Evolutionary conservation across 2,888 invertebrate genomes (phyloP), one percentile per base, ranked within the genome.

Genomic region (Agrochola litura): DNA sequence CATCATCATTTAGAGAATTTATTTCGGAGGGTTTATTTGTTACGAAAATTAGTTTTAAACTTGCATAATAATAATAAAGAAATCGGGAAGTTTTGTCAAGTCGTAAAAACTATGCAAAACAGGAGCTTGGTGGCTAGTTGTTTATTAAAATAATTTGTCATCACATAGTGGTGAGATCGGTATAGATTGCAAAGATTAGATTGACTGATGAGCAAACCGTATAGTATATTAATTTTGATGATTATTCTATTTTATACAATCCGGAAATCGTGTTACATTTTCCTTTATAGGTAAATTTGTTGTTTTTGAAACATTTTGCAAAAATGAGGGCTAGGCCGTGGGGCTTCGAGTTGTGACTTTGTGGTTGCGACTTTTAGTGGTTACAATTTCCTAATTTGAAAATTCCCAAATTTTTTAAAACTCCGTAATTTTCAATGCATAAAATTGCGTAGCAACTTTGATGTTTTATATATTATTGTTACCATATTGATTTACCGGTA

Each of bases 111-210:
- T 37, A 6, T 19, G 12, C 12, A 12, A 37, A 37, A 6, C 12
- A 22, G 22, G n/a, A 4, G 8, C n/a, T 22, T 8, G 8, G 14
- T 41, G 6, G 12, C 6, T n/a, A n/a, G n/a, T n/a, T n/a, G n/a
- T n/a, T n/a, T n/a, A n/a, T n/a, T n/a, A n/a, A n/a, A n/a, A 41
- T n/a, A 37, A 63, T 22, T 16, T 41, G n/a, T 41, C 8, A n/a
- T 41, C 16, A 5, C n/a, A 16, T 41, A 41, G 41, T n/a, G 41
- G 16, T 52, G 30, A 49, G 25, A 52, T 72, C 14, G 30, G n/a
- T n/a, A 56, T 1, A 30, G 41, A 67, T 72, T 75, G 58, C 30
- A 58, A 56, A 49, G 69, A 84, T 83, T 54, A 72, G 61, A 80
- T 72, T 61, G 30, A 43, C 25, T 41, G 52, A 30, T 82, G 61